Evolutionary conservation across 2,797 vertebrate genomes (phyloP).

Genomic region (Eptatretus atami): DNA sequence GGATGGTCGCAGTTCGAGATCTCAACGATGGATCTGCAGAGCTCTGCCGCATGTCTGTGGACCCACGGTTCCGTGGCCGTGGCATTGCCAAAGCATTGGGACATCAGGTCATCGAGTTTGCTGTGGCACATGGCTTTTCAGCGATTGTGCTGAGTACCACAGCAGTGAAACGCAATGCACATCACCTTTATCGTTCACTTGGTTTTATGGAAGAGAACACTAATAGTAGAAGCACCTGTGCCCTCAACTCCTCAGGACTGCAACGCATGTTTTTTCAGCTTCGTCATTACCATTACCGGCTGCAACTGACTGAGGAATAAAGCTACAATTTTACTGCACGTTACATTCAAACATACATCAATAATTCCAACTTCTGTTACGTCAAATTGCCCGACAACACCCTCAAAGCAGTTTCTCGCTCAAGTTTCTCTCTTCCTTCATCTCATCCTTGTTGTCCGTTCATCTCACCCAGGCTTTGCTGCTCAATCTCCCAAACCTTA

Average conservation of each 20-base stretch:
- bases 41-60: conserved; percentile 83
- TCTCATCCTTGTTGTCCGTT: neutral
- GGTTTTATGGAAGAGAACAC: conserved; percentile 62
- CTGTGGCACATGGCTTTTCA: conserved; percentile 63
- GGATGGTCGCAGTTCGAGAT: conserved; percentile 64
- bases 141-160: conserved; percentile 78
- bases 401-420: conserved; percentile 23
- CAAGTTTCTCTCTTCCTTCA: conserved; percentile 13
- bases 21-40: conserved; percentile 77
- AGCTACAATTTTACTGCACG: neutral
- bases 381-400: conserved; percentile 12
- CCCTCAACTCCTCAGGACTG: conserved; percentile 55
- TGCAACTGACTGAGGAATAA: conserved; percentile 87
- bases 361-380: conserved; percentile 9
- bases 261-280: conserved; percentile 98
- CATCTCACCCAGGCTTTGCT: too few relatives aligned
- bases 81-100: conserved; percentile 85
- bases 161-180: conserved; percentile 79
- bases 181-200: conserved; percentile 92
- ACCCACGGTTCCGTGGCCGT: conserved; percentile 71
- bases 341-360: too few relatives aligned
- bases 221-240: conserved; percentile 52
- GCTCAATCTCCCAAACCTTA: too few relatives aligned
- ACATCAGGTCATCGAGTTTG: conserved; percentile 76
- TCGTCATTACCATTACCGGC: conserved; percentile 80